phyloP scores from a whole-genome alignment of 2,888 invertebrate genomes.

The Hirtodrosophila histrioides region DNA sequence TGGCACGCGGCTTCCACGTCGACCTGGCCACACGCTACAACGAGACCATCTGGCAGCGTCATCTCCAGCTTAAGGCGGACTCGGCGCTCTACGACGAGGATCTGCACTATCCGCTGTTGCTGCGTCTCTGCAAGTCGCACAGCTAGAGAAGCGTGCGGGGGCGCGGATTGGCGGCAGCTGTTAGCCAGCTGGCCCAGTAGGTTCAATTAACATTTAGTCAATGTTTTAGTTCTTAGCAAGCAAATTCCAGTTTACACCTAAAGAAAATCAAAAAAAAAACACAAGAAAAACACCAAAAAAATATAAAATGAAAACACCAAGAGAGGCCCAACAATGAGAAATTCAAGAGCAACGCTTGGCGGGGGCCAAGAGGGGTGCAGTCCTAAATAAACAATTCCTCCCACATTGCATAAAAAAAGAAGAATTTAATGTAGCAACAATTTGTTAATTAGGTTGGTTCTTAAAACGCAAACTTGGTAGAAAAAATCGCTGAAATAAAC shows the following conservation, averaged over 20 bases:
- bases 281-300: constrained; percentile 3
- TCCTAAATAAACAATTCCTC: constrained; percentile 56
- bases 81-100: constrained; percentile 88
- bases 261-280: constrained; percentile 34
- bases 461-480: neutral
- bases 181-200: constrained; percentile 26
- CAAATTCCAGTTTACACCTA: constrained; percentile 79
- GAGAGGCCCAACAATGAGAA: constrained; percentile 2
- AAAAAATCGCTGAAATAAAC: neutral
- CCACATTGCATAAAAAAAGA: constrained; percentile 29
- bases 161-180: constrained; percentile 7
- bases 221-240: constrained; percentile 75
- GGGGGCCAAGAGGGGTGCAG: constrained; percentile 1
- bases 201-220: constrained; percentile 66
- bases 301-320: constrained; percentile 8
- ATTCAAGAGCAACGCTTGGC: neutral
- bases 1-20: constrained; percentile 86
- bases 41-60: constrained; percentile 88
- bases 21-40: constrained; percentile 87
- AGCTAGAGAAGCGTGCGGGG: constrained; percentile 50
- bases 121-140: constrained; percentile 85
- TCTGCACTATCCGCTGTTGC: constrained; percentile 89
- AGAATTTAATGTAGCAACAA: constrained; percentile 16
- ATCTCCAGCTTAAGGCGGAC: constrained; percentile 86
- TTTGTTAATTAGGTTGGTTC: constrained; percentile 48